Percentiles rank a stretch among this genome's conserved stretches.
Evolutionary conservation across 2,797 vertebrate genomes (phyloP).

Genomic region (Syndactyla subalaris): DNA sequence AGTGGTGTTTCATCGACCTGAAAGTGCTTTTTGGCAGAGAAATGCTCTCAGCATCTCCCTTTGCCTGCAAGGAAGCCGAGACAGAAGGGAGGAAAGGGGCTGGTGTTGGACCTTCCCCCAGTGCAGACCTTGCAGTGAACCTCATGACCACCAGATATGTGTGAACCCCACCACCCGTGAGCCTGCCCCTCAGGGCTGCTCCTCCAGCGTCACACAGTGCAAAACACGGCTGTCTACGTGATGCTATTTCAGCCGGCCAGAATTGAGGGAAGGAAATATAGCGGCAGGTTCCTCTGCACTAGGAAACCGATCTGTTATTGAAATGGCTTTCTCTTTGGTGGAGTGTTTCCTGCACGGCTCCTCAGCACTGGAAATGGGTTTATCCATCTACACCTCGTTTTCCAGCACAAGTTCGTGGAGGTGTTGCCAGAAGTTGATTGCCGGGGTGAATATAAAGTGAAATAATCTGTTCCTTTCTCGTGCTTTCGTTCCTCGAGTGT

Average conservation of each 20-base stretch:
- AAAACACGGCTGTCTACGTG: not conserved
- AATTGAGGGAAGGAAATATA: conserved; percentile 51
- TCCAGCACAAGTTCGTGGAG: not conserved
- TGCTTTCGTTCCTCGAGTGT: not conserved
- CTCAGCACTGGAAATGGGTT: not conserved
- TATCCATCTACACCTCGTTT: conserved; percentile 18
- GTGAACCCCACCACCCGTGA: accelerated
- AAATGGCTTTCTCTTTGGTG: conserved; percentile 49
- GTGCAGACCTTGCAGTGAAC: not conserved
- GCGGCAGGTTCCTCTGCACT: conserved; percentile 38
- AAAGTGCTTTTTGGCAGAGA: not conserved
- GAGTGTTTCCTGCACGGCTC: not conserved
- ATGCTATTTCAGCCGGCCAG: not conserved
- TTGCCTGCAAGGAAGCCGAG: not conserved
- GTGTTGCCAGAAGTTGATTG: not conserved
- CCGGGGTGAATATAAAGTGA: not conserved
- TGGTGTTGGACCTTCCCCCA: not conserved
- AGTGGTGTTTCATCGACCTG: not conserved
- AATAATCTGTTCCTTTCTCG: not conserved
- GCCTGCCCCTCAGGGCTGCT: not conserved
- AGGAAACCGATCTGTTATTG: conserved; percentile 32
- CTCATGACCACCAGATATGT: not conserved
- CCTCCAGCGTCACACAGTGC: not conserved
- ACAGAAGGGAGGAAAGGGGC: not conserved
- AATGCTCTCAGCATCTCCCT: not conserved